Evolutionary conservation across 2,113 vertebrate species (phyloP), one percentile per base, ranked within the genome.

Genomic region (Capreolus pygargus): DNA sequence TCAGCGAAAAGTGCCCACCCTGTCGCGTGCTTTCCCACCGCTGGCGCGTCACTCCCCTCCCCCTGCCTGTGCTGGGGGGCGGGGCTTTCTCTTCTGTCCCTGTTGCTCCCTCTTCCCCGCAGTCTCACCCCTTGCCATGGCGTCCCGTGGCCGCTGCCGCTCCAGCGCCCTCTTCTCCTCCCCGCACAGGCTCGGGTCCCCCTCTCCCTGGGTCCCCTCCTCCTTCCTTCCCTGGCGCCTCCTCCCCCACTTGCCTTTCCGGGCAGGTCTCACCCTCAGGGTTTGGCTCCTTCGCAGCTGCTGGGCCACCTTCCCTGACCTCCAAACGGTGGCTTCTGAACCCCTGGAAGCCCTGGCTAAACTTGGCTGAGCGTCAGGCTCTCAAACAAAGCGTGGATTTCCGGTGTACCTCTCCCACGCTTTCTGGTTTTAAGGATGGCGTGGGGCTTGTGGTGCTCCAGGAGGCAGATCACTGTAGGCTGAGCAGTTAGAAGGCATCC

Each of bases 1-100:
- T 58, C 25, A 11, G 50, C 7, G 6, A 50, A 17, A 15, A 47
- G 17, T 5, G 64, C n/a, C 64, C 64, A 11, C 64, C 33, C 0
- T 19, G 64, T 17, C 19, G 0, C 58, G 15, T n/a, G 33, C 33
- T 4, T 10, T 17, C 16, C 33, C 61, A 4, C n/a, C 16, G 3
- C 1, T 16, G 64, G 33, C 8, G 17, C 9, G 17, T 70, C 25
- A 7, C 28, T 39, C 21, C 28, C 17, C 17, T 0, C 2, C 74
- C 17, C 16, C 16, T 21, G 3, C 57, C 33, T 12, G 74, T 39
- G 39, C 16, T 11, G 10, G 33, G 15, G n/a, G 7, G 5, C 30
- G 47, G 47, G 47, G 28, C 30, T 25, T 39, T 58, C 17, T 36
- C n/a, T n/a, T 70, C 21, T 28, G 11, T 12, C 23, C 21, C n/a